These are phyloP conservation scores for Cotesia vestalis DNA, from an alignment of 1,140 invertebrate genomes.

Conservation along the genomic window DNA sequence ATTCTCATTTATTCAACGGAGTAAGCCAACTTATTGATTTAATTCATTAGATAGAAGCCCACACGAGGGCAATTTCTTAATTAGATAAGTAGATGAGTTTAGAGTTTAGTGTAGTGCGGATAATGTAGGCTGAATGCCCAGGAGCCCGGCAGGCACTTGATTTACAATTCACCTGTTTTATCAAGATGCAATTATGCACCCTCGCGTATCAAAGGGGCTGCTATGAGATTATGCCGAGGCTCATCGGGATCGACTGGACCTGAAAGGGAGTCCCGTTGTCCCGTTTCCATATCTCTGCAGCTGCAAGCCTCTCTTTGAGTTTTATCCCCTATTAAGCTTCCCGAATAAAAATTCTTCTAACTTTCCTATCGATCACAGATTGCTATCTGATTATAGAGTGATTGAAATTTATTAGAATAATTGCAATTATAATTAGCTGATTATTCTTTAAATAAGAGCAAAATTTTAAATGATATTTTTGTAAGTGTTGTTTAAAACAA, in stretches of 20 bases:
- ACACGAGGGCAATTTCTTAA: constrained; percentile 27
- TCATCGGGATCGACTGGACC: constrained; percentile 34
- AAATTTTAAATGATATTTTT: no score
- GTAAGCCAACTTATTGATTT: not conserved
- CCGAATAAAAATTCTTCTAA: constrained; percentile 3
- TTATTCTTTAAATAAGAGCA: no score
- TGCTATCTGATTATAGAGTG: no score
- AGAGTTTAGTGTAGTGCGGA: no score
- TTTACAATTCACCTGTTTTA: constrained; percentile 43
- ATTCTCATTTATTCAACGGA: not conserved
- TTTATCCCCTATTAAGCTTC: constrained; percentile 20
- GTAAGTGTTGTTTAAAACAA: no score
- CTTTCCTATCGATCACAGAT: constrained; percentile 1
- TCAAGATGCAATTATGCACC: constrained; percentile 43
- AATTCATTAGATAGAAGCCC: not conserved
- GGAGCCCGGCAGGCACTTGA: constrained; percentile 33
- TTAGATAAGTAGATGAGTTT: constrained; percentile 25
- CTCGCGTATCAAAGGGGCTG: constrained; percentile 23
- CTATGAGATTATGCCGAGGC: constrained; percentile 39
- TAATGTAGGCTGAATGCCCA: not conserved
- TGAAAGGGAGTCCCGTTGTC: constrained; percentile 30
- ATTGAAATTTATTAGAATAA: no score
- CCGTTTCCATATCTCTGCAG: constrained; percentile 34
- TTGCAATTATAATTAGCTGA: no score
- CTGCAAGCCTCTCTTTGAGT: constrained; percentile 23